Conservation (phyloP, 2,888 invertebrate species). For the Euzophera pinguis region DNA sequence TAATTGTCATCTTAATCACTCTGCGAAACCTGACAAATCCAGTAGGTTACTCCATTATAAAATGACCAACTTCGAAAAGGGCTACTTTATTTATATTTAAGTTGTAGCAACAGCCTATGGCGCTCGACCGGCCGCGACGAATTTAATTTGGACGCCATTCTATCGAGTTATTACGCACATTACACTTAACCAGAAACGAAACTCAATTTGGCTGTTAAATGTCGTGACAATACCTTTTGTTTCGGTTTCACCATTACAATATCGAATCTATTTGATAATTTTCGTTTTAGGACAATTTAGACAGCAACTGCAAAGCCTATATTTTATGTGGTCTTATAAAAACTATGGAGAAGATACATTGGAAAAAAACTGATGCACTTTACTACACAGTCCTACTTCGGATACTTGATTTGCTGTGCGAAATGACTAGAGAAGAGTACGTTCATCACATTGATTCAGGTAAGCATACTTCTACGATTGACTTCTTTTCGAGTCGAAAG, state of each 20-base stretch:
- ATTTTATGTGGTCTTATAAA: conserved; percentile 90
- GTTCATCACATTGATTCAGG: conserved; percentile 92
- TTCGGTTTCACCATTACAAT: background rate
- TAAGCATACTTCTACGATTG: conserved; percentile 34
- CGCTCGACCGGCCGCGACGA: background rate
- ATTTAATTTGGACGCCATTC: conserved; percentile 1
- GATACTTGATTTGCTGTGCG: conserved; percentile 88
- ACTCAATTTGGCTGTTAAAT: background rate
- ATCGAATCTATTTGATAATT: conserved; percentile 3
- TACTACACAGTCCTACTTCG: conserved; percentile 86
- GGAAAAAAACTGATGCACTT: conserved; percentile 83
- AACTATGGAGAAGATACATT: conserved; percentile 86
- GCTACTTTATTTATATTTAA: background rate
- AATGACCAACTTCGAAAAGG: background rate
- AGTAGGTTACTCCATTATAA: background rate
- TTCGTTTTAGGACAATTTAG: conserved; percentile 88
- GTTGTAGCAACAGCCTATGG: background rate
- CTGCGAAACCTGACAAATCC: no score
- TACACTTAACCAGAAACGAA: background rate
- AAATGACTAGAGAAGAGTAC: conserved; percentile 89
- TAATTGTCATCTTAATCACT: no score
- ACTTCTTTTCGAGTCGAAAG: no score
- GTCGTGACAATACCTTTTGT: conserved; percentile 5
- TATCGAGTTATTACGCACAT: background rate
- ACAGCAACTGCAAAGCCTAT: conserved; percentile 89